Conservation (phyloP, 1,140 invertebrate genomes). For the Acromyrmex heyeri region DNA sequence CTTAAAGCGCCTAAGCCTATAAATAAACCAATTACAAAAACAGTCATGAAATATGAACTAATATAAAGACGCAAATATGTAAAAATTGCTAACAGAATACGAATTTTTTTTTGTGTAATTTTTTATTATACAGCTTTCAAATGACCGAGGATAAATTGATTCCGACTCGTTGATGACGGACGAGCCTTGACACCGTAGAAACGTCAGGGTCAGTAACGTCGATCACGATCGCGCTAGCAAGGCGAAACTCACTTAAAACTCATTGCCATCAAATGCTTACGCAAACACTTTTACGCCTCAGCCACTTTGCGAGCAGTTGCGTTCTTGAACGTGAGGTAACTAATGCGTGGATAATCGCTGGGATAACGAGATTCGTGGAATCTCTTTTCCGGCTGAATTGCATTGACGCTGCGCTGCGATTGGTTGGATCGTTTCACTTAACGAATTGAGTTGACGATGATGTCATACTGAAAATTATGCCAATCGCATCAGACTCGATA, state of each 20-base stretch:
- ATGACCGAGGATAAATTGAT: constrained; percentile 4
- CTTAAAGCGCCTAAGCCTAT: too few species aligned
- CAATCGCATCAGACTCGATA: neutral
- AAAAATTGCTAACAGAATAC: neutral
- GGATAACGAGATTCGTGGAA: constrained; percentile 26
- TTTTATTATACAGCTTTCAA: neutral
- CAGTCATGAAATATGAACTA: too few species aligned
- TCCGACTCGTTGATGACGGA: constrained; percentile 6
- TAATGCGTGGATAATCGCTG: constrained; percentile 27
- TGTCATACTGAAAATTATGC: constrained; percentile 8
- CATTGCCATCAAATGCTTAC: constrained; percentile 49
- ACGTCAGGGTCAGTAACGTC: constrained; percentile 43
- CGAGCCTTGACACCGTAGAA: constrained; percentile 20
- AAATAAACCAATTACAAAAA: too few species aligned
- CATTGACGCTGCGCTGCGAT: neutral
- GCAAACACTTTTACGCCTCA: constrained; percentile 57
- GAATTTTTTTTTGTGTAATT: neutral
- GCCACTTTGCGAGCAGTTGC: neutral
- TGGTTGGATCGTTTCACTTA: neutral
- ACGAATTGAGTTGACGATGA: constrained; percentile 15
- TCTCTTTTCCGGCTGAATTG: constrained; percentile 15
- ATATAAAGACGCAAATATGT: neutral
- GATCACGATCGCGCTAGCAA: constrained; percentile 39
- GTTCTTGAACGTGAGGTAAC: constrained; percentile 24
- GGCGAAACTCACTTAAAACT: constrained; percentile 50